phyloP scores from a whole-genome alignment of 2,113 vertebrate species.

The Sisor rabdophorus region DNA sequence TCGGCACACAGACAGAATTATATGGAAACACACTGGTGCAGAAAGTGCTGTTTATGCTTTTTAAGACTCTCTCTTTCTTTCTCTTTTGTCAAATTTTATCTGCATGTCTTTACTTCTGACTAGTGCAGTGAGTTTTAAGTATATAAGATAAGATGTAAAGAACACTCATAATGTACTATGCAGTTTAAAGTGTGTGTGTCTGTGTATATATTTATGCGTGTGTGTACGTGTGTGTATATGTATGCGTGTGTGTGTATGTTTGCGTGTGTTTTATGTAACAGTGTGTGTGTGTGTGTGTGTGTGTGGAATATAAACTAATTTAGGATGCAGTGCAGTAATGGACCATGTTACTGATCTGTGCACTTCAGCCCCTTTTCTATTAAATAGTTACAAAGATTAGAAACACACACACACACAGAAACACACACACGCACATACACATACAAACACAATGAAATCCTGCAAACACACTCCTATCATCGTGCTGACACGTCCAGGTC shows the following conservation, averaged over 20 bases:
- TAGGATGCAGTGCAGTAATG: slow-evolving; percentile 45
- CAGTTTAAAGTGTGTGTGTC: neutral
- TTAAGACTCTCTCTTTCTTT: neutral
- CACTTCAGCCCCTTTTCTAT: slow-evolving; percentile 56
- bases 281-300: neutral
- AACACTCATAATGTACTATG: neutral
- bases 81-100: neutral
- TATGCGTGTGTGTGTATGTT: neutral
- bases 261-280: neutral
- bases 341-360: slow-evolving; percentile 57
- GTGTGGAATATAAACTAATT: neutral
- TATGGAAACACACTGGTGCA: too few relatives aligned
- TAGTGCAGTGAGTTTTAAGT: too few relatives aligned
- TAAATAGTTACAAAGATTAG: slow-evolving; percentile 51
- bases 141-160: too few relatives aligned
- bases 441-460: slow-evolving; percentile 36
- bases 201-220: too few relatives aligned
- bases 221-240: too few relatives aligned
- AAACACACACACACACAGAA: slow-evolving; percentile 22
- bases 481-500: neutral
- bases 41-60: too few relatives aligned
- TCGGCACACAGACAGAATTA: too few relatives aligned
- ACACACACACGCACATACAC: too few relatives aligned
- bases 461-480: neutral
- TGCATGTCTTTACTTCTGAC: neutral